These are phyloP conservation scores for Liodrosophila aerea DNA, from an alignment of 2,888 invertebrate species.

Conservation along the genomic window DNA sequence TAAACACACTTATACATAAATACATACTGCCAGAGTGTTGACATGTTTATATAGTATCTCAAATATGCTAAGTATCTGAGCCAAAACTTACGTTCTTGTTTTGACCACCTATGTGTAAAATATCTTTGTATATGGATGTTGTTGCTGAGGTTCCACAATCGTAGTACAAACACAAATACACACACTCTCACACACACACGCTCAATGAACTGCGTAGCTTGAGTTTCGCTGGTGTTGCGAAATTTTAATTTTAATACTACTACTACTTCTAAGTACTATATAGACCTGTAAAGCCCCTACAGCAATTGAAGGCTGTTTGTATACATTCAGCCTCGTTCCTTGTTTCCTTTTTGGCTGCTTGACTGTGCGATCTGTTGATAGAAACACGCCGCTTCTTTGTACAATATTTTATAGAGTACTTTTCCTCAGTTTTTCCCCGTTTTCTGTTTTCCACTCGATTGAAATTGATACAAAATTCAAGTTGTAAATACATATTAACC, in stretches of 20 bases:
- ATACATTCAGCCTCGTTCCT: slow-evolving; percentile 29
- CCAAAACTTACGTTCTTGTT: slow-evolving; percentile 1
- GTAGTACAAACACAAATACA: slow-evolving; percentile 43
- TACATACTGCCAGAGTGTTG: slow-evolving; percentile 15
- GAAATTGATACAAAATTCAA: slow-evolving; percentile 4
- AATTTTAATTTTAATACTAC: slow-evolving; percentile 21
- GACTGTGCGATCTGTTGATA: slow-evolving; percentile 52
- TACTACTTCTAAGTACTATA: slow-evolving; percentile 1
- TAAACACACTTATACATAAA: slow-evolving; percentile 1
- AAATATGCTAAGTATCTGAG: neutral
- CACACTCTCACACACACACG: slow-evolving; percentile 15
- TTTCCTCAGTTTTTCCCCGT: neutral
- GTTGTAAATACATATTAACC: neutral
- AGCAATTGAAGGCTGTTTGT: slow-evolving; percentile 30
- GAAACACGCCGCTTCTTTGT: slow-evolving; percentile 51
- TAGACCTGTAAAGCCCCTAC: slow-evolving; percentile 37
- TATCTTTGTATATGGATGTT: slow-evolving; percentile 54
- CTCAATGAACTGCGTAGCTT: slow-evolving; percentile 48
- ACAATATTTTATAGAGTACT: neutral
- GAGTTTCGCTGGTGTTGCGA: slow-evolving; percentile 69
- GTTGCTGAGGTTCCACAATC: slow-evolving; percentile 47
- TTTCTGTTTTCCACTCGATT: slow-evolving; percentile 9
- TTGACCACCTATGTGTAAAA: slow-evolving; percentile 46
- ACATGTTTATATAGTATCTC: slow-evolving; percentile 7
- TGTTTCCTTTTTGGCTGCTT: slow-evolving; percentile 59